Evolutionary conservation across 1,140 invertebrate genomes (phyloP).

Genomic region (Heliconius nattereri): DNA sequence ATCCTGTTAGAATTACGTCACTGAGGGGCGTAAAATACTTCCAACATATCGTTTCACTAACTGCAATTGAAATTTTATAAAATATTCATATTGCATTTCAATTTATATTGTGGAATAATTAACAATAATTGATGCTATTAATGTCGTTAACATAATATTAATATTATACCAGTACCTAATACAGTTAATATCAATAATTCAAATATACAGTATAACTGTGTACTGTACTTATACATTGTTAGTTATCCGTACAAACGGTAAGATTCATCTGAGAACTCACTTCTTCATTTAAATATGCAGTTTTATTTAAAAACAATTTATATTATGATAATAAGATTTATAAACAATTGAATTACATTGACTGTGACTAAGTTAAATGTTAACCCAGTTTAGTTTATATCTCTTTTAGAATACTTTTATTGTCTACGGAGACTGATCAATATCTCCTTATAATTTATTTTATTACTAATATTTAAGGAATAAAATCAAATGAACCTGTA

Average conservation of each 20-base stretch:
- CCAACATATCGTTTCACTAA: conserved; percentile 39
- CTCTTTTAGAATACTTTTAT: too few relatives aligned
- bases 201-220: not conserved
- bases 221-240: not conserved
- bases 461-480: too few relatives aligned
- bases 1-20: conserved; percentile 40
- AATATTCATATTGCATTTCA: not conserved
- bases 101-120: not conserved
- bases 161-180: not conserved
- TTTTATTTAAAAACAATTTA: conserved; percentile 3
- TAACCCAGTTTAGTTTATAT: not conserved
- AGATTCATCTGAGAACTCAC: not conserved
- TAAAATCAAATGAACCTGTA: too few relatives aligned
- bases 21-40: conserved; percentile 52
- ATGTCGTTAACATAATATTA: not conserved
- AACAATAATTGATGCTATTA: not conserved
- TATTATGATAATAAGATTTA: not conserved
- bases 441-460: too few relatives aligned
- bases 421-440: not conserved
- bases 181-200: not conserved
- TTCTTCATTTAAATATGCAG: not conserved
- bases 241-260: not conserved
- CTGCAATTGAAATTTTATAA: conserved; percentile 33
- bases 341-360: not conserved
- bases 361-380: not conserved